phyloP scores from a whole-genome alignment of 1,140 invertebrate species.

The Calephelis nemesis region DNA sequence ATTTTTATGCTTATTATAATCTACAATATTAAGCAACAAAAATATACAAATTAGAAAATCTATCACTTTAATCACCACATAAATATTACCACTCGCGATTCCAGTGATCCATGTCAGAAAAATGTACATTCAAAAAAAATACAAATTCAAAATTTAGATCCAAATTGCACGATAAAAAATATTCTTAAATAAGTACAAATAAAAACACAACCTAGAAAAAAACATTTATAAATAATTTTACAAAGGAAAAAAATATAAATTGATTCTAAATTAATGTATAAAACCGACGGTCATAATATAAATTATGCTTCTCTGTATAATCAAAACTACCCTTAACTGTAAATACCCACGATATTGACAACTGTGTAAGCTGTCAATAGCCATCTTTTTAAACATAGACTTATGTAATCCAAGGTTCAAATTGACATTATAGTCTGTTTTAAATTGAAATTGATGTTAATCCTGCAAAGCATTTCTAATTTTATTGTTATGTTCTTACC shows the following conservation, averaged over 20 bases:
- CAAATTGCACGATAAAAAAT: background rate
- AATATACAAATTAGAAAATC: slow-evolving; percentile 14
- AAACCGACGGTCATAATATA: background rate
- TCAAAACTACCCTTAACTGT: background rate
- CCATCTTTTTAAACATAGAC: too few relatives aligned
- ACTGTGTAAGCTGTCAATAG: too few relatives aligned
- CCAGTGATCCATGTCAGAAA: background rate
- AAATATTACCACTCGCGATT: background rate
- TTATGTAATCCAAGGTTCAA: too few relatives aligned
- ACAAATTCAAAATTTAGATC: background rate
- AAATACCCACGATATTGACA: background rate
- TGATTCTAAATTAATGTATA: background rate
- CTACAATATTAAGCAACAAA: slow-evolving; percentile 13
- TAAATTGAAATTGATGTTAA: too few relatives aligned
- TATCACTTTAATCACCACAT: background rate
- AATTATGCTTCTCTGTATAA: background rate
- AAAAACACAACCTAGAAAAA: background rate
- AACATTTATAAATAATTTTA: background rate
- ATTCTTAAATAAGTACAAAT: slow-evolving; percentile 7
- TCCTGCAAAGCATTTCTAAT: too few relatives aligned
- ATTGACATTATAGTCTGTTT: too few relatives aligned
- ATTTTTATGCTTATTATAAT: slow-evolving; percentile 22
- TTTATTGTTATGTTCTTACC: too few relatives aligned
- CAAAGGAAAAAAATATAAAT: background rate
- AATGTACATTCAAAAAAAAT: slow-evolving; percentile 1